A percentile compares a stretch with the other conserved stretches of the same genome.
Evolutionary conservation across 64 coral and sea anemone genomes (phyloP).

Genomic region (Astreopora myriophthalma): DNA sequence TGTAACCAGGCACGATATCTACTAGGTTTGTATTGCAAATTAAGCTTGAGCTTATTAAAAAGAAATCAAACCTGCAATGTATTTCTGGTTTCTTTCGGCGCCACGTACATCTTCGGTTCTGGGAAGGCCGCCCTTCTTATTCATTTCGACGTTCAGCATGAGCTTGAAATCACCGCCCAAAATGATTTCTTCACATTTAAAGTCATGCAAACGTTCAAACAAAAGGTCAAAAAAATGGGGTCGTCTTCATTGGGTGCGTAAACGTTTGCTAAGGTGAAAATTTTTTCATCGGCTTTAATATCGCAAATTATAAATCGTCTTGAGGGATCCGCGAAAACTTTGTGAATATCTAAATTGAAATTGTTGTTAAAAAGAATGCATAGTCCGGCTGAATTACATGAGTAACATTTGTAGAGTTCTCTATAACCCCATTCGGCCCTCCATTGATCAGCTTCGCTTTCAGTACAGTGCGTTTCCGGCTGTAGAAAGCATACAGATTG

Average conservation of each 20-base stretch:
- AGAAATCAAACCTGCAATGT: constrained; percentile 22
- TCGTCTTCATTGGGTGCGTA: not conserved
- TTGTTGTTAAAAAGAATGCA: too few species aligned
- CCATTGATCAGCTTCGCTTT: too few species aligned
- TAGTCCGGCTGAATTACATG: too few species aligned
- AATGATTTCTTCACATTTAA: constrained; percentile 24
- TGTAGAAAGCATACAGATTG: not conserved
- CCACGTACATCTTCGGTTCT: constrained; percentile 29
- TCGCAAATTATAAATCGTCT: too few species aligned
- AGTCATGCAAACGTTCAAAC: not conserved
- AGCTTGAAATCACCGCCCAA: constrained; percentile 42
- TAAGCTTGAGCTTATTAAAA: not conserved
- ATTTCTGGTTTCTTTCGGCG: not conserved
- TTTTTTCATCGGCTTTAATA: not conserved
- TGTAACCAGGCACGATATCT: constrained; percentile 5
- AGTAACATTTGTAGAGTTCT: too few species aligned
- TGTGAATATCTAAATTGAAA: too few species aligned
- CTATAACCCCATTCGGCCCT: too few species aligned
- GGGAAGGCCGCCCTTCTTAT: constrained; percentile 27
- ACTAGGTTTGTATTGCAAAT: not conserved
- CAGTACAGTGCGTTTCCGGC: not conserved
- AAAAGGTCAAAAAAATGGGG: not conserved
- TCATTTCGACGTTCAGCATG: not conserved
- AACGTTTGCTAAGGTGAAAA: not conserved
- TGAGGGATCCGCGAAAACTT: too few species aligned